Conservation (phyloP, 2,888 invertebrate genomes). For the Morpho deidamia region DNA sequence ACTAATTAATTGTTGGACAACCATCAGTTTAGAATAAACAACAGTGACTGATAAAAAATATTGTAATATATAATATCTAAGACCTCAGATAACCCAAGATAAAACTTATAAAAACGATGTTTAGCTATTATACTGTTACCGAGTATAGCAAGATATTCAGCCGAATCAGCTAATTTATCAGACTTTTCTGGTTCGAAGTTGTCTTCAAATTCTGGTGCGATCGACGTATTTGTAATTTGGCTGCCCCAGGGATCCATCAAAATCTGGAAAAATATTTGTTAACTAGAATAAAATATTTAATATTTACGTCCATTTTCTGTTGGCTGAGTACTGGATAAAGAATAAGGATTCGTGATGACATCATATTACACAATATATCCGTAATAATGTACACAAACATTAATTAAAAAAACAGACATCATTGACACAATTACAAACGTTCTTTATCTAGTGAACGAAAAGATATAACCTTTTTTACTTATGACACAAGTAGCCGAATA, state of each 20-base stretch:
- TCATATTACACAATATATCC: too few relatives aligned
- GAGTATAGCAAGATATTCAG: slow-evolving; percentile 81
- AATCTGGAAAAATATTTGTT: slow-evolving; percentile 32
- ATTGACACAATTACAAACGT: too few relatives aligned
- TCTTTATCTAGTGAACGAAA: too few relatives aligned
- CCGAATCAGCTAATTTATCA: slow-evolving; percentile 79
- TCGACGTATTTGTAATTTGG: slow-evolving; percentile 41
- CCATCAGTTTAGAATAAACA: background rate
- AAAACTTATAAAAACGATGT: background rate
- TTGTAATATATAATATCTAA: background rate
- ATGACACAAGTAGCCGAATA: too few relatives aligned
- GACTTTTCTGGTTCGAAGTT: slow-evolving; percentile 67
- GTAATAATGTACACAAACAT: too few relatives aligned
- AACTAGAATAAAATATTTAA: background rate
- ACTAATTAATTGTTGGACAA: background rate
- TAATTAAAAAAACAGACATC: too few relatives aligned
- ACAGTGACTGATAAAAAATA: too few relatives aligned
- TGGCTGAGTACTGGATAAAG: too few relatives aligned
- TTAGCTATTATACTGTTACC: slow-evolving; percentile 60
- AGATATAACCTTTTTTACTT: too few relatives aligned
- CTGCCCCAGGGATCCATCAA: slow-evolving; percentile 76
- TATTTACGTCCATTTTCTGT: background rate
- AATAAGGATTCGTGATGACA: too few relatives aligned
- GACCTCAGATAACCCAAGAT: slow-evolving; percentile 23
- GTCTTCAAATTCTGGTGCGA: slow-evolving; percentile 74